A percentile compares a stretch with the other conserved stretches of the same genome.
phyloP scores from a whole-genome alignment of 2,797 vertebrate genomes.

The Sorex maritimensis region DNA sequence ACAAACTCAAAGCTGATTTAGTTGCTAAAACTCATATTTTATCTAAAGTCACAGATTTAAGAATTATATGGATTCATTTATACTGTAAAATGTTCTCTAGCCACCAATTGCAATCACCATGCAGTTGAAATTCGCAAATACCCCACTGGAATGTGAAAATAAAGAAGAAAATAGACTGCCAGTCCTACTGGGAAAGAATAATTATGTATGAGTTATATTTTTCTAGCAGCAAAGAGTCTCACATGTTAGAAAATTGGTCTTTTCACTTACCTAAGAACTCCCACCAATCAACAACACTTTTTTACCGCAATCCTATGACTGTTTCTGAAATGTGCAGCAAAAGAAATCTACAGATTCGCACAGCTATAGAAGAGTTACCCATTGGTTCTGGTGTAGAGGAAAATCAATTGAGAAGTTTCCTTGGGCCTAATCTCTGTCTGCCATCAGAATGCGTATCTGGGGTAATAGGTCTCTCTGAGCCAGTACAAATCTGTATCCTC shows the following conservation, averaged over 20 bases:
- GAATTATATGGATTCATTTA: not conserved
- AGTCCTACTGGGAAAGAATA: not conserved
- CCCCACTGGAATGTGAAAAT: not conserved
- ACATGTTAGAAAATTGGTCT: conserved; percentile 52
- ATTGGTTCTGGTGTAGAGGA: not conserved
- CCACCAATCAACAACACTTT: not conserved
- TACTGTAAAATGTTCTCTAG: not conserved
- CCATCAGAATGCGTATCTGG: not conserved
- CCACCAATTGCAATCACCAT: not conserved
- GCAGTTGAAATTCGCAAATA: not conserved
- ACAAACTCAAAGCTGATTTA: no score
- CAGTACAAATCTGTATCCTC: not conserved
- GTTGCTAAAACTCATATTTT: conserved; percentile 8
- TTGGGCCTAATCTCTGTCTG: not conserved
- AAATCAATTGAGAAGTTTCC: not conserved
- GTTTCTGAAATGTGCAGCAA: not conserved
- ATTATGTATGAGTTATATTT: not conserved
- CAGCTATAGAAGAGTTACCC: not conserved
- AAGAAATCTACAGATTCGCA: not conserved
- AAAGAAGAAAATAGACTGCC: not conserved
- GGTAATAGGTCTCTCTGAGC: not conserved
- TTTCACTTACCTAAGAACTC: conserved; percentile 4
- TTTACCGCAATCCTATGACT: not conserved
- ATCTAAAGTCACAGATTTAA: conserved; percentile 18
- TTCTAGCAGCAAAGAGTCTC: conserved; percentile 13